Percentiles rank a stretch among this genome's conserved stretches.
phyloP scores from a whole-genome alignment of 2,888 invertebrate genomes.

The Lasioglossum morio region DNA sequence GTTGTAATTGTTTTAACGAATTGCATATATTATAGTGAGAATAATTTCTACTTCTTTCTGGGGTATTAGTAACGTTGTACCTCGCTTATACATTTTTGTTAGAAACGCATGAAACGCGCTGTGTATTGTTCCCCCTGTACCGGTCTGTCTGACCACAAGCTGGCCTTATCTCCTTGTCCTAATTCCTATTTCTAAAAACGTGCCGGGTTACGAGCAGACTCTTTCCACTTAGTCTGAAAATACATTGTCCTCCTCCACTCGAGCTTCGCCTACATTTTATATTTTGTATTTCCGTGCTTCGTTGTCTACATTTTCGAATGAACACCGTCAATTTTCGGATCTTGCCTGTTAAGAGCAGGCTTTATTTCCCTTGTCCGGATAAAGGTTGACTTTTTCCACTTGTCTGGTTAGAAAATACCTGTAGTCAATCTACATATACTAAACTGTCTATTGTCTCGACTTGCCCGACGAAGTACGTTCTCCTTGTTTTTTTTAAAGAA shows the following conservation, averaged over 20 bases:
- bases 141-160: not conserved
- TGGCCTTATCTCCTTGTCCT: not conserved
- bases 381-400: not conserved
- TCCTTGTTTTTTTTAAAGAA: too few relatives aligned
- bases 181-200: not conserved
- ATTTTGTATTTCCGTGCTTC: not conserved
- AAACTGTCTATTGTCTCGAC: too few relatives aligned
- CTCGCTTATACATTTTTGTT: not conserved
- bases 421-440: too few relatives aligned
- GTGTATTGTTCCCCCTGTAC: not conserved
- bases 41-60: not conserved
- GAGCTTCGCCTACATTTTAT: not conserved
- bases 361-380: not conserved
- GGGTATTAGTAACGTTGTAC: not conserved
- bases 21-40: not conserved
- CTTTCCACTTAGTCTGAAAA: not conserved
- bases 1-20: not conserved
- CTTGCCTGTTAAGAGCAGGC: not conserved
- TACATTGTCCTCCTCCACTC: not conserved
- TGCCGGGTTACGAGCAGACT: not conserved
- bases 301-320: not conserved
- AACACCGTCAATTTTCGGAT: not conserved
- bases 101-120: not conserved
- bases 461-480: too few relatives aligned
- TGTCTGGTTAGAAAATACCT: not conserved